A percentile compares a stretch with the other conserved stretches of the same genome.
Evolutionary conservation across 64 coral and sea anemone species (phyloP).

Genomic region (Trachythela sp.): DNA sequence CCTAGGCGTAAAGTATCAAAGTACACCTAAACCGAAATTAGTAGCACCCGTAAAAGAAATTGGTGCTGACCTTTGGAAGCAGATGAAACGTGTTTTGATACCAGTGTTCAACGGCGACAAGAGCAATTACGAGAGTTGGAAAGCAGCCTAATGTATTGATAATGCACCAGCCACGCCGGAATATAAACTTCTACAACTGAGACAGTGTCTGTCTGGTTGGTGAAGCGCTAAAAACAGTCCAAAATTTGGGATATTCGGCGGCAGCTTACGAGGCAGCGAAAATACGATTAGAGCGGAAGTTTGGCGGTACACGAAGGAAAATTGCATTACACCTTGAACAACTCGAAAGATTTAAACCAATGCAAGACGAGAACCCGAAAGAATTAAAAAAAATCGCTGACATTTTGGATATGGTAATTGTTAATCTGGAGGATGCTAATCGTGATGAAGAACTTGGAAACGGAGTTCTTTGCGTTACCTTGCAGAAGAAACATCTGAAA

Average conservation of each 20-base stretch:
- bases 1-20: background rate
- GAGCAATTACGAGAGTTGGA: constrained; percentile 60
- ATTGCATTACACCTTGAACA: constrained; percentile 34
- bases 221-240: constrained; percentile 14
- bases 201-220: constrained; percentile 33
- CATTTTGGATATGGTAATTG: constrained; percentile 41
- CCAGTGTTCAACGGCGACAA: constrained; percentile 6
- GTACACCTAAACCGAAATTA: background rate
- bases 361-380: constrained; percentile 42
- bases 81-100: background rate
- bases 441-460: constrained; percentile 45
- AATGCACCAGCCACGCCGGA: constrained; percentile 38
- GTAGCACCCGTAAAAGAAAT: background rate
- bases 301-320: constrained; percentile 47
- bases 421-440: constrained; percentile 51
- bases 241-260: constrained; percentile 47
- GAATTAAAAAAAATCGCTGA: constrained; percentile 54
- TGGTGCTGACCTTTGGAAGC: background rate
- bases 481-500: constrained; percentile 38
- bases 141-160: constrained; percentile 54
- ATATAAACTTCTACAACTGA: constrained; percentile 45
- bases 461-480: constrained; percentile 36
- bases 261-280: constrained; percentile 43
- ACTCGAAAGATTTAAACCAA: constrained; percentile 43
- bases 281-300: constrained; percentile 31